Evolutionary conservation across 2,113 vertebrate genomes (phyloP).

Genomic region (Phodopus roborovskii): DNA sequence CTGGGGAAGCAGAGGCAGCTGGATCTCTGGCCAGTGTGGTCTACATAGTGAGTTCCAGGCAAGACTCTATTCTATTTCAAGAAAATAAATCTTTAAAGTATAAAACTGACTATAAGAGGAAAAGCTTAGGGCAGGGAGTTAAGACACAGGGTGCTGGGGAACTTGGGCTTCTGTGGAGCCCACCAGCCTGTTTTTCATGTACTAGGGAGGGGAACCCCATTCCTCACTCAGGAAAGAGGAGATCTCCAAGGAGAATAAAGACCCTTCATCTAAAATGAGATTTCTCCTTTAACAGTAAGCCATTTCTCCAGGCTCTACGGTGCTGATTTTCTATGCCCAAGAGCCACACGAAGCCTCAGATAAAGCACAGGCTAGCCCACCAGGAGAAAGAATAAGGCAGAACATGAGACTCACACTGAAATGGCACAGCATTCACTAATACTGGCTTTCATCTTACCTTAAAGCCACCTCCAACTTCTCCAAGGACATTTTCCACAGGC

Average conservation of each 20-base stretch:
- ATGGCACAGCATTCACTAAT: accelerated
- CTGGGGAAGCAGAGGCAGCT: not conserved
- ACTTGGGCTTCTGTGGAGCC: too few species aligned
- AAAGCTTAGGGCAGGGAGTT: not conserved
- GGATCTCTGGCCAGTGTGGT: not conserved
- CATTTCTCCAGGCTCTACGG: accelerated
- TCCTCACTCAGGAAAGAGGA: accelerated
- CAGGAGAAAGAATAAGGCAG: not conserved
- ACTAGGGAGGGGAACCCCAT: accelerated
- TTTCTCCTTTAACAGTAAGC: not conserved
- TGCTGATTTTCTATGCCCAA: not conserved
- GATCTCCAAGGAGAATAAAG: not conserved
- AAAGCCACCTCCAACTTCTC: constrained; percentile 97
- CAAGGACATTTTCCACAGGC: constrained; percentile 95
- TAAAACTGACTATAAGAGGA: not conserved
- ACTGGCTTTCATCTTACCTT: constrained; percentile 88
- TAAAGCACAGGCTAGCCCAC: not conserved
- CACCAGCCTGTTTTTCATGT: not conserved
- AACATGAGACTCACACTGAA: not conserved
- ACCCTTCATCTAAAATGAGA: not conserved
- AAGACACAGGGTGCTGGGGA: not conserved
- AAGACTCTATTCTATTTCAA: not conserved
- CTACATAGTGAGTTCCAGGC: not conserved
- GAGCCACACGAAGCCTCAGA: not conserved
- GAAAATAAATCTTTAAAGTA: not conserved